Base-by-base conservation (phyloP, 2,888 invertebrate genomes). In the Ligdia adustata region DNA sequence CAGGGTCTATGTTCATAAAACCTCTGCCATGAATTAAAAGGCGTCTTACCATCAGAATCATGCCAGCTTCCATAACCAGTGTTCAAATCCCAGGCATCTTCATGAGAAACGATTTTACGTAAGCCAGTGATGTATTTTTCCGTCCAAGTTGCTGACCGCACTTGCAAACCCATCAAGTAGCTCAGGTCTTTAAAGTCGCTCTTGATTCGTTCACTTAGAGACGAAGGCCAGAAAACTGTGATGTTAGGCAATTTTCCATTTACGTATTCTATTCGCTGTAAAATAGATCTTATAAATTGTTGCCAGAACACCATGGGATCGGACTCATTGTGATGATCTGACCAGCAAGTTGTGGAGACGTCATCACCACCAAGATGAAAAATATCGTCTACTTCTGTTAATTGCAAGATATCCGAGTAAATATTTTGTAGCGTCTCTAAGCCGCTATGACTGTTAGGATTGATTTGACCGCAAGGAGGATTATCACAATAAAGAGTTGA, bases 31-130 rank as follows among this genome's bases (percentile, higher is more conserved):
- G 95, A 94, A 57, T 94, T 93, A 76, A 95, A 97, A 0, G 95
- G 95, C 14, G 94, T 93, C 62, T 96, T 96, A 33, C 94, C 94
- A 0, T 93, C 94, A 42, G 94, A 94, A 1, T 94, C 93, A 27
- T 95, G 85, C 96, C 96, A 96, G 39, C 92, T 91, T 4, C 95
- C 95, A 62, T 93, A 93, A 0, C 96, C 96, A 64, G 94, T 95
- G 70, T 96, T 96, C 57, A 96, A 90, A 75, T 96, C 95, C 95
- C 95, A 95, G 3, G 94, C 94, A 66, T 96, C 95, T 38, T 95
- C 95, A 73, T 96, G 95, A 4, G 96, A 96, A 52, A 96, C 82
- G 38, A 97, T 93, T 32, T 95, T 91, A 49, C 93, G 82, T 2
- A 96, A 81, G 52, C 95, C 94, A 4, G 91, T 91, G 4, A 77